Conservation (phyloP, 2,113 vertebrate genomes). For the Varanus salvator region DNA sequence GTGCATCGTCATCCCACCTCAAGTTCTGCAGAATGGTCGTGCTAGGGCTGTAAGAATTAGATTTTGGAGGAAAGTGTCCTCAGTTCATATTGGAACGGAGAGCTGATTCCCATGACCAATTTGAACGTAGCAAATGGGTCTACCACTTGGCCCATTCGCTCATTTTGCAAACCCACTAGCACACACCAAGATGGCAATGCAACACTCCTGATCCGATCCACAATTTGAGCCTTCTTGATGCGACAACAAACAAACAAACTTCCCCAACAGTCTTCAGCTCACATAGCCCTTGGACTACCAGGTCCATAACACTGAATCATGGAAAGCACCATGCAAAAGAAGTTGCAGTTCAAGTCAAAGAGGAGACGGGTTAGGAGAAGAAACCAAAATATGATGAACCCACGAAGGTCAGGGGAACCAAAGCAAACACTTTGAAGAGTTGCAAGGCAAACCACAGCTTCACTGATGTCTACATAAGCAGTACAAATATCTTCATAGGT, state of each 20-base stretch:
- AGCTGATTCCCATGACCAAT: background rate
- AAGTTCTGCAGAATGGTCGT: background rate
- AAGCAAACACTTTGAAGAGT: background rate
- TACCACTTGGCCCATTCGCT: too few relatives aligned
- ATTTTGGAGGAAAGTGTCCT: background rate
- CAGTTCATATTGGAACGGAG: background rate
- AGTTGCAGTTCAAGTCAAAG: background rate
- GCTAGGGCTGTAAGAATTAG: background rate
- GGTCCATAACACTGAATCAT: background rate
- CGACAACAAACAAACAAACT: background rate
- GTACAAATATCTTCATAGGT: background rate
- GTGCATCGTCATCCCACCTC: background rate
- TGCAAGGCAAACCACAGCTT: background rate
- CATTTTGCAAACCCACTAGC: background rate
- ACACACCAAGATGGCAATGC: background rate
- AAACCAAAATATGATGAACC: background rate
- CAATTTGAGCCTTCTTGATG: background rate
- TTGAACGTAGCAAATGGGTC: background rate
- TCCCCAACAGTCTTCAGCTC: too few relatives aligned
- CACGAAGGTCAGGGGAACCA: background rate
- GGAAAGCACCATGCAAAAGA: background rate
- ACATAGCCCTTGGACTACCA: background rate
- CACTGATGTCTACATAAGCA: background rate
- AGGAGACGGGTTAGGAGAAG: background rate
- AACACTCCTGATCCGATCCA: background rate